Evolutionary conservation across 2,888 invertebrate genomes (phyloP).

Genomic region (Achlya flavicornis): DNA sequence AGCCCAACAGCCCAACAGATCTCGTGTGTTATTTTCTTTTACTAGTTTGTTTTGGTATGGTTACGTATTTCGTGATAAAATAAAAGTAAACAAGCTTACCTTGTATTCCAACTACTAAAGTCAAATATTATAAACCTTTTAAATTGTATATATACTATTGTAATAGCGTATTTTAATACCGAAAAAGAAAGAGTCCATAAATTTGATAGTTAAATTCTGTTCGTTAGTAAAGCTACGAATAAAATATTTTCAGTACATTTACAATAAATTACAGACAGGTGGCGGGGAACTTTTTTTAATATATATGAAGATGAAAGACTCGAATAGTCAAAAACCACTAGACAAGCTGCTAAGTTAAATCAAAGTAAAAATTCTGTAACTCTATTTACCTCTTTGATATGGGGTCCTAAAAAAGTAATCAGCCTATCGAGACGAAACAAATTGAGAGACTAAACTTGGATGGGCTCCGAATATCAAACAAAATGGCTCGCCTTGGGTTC

Average conservation of each 20-base stretch:
- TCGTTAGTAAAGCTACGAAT: too few relatives aligned
- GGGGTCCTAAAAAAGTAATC: conserved; percentile 38
- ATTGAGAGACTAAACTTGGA: conserved; percentile 41
- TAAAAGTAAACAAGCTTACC: background rate
- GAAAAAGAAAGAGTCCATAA: too few relatives aligned
- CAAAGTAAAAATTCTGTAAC: background rate
- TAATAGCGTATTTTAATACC: too few relatives aligned
- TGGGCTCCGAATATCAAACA: conserved; percentile 37
- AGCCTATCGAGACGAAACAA: conserved; percentile 41
- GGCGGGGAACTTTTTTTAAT: too few relatives aligned
- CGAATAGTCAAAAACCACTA: background rate
- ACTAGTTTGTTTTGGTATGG: background rate
- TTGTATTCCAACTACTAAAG: too few relatives aligned
- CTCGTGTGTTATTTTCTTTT: background rate
- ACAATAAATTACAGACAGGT: too few relatives aligned
- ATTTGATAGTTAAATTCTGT: too few relatives aligned
- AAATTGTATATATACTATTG: too few relatives aligned
- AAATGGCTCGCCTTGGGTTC: conserved; percentile 23
- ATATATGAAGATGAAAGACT: background rate
- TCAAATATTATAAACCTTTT: too few relatives aligned
- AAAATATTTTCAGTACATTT: too few relatives aligned
- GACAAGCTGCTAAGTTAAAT: background rate
- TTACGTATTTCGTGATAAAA: background rate
- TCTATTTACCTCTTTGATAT: conserved; percentile 29
- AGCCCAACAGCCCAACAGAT: background rate